A percentile compares a stretch with the other conserved stretches of the same genome.
Evolutionary conservation across 2,888 invertebrate genomes (phyloP).

Genomic region (Synergus gifuensis): DNA sequence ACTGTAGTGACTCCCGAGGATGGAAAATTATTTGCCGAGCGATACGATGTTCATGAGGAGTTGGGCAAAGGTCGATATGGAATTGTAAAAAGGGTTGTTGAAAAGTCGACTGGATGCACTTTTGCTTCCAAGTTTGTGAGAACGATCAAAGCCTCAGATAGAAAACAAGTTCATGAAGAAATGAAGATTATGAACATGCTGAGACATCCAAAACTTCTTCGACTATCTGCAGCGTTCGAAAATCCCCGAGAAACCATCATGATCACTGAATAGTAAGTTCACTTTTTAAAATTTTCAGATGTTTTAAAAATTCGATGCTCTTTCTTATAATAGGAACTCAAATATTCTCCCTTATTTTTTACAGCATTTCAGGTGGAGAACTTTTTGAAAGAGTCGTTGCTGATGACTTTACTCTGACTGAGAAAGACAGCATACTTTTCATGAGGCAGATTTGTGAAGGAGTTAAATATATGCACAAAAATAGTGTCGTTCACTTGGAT

Average conservation of each 20-base stretch:
- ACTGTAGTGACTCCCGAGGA: conserved; percentile 78
- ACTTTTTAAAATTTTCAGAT: neutral
- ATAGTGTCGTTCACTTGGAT: conserved; percentile 92
- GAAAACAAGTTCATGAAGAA: conserved; percentile 89
- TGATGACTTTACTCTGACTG: conserved; percentile 94
- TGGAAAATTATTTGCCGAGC: conserved; percentile 81
- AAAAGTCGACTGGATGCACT: conserved; percentile 82
- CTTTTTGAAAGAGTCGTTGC: conserved; percentile 95
- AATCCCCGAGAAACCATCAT: conserved; percentile 88
- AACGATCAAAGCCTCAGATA: conserved; percentile 85
- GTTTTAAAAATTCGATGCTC: neutral
- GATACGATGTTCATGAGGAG: conserved; percentile 85
- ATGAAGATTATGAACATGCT: conserved; percentile 92
- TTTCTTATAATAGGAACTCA: conserved; percentile 22
- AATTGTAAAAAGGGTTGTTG: conserved; percentile 84
- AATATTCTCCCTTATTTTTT: conserved; percentile 60
- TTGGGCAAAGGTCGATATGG: conserved; percentile 88
- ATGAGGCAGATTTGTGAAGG: conserved; percentile 95
- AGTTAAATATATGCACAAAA: conserved; percentile 92
- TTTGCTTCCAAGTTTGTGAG: conserved; percentile 92
- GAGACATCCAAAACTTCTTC: conserved; percentile 90
- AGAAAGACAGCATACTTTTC: conserved; percentile 87
- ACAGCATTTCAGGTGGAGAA: conserved; percentile 94
- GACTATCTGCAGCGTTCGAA: conserved; percentile 90
- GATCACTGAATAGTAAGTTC: conserved; percentile 93